These are phyloP conservation scores for Hexactinellida sp. DNA, from an alignment of 37 sponge, comb jelly and placozoan species.

Conservation along the genomic window DNA sequence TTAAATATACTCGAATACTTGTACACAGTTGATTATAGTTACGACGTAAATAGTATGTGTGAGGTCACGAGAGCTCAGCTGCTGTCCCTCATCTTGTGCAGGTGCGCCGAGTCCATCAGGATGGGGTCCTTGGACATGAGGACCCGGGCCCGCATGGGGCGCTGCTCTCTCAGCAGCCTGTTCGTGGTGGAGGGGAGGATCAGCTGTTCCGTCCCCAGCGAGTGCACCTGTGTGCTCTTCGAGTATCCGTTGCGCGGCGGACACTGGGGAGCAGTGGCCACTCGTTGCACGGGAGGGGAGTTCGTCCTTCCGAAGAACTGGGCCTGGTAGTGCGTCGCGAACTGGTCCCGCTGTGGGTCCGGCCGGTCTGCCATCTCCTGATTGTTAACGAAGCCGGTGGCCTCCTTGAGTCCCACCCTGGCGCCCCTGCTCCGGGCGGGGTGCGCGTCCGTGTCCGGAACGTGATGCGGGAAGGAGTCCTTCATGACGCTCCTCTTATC, in stretches of 20 bases:
- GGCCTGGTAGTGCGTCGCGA: not conserved
- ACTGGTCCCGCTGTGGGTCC: not conserved
- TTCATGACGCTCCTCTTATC: constrained; percentile 3
- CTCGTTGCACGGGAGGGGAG: not conserved
- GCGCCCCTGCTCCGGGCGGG: not conserved
- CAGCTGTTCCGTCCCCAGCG: not conserved
- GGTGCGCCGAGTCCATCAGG: not conserved
- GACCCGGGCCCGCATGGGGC: not conserved
- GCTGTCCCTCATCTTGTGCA: not conserved
- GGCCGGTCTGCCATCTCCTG: not conserved
- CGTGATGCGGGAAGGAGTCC: constrained; percentile 1
- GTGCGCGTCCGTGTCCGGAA: not conserved
- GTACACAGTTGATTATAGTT: not conserved
- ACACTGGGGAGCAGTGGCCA: constrained; percentile 2
- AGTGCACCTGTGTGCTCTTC: constrained; percentile 13
- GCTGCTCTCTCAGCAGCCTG: not conserved
- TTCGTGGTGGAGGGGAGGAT: constrained; percentile 1
- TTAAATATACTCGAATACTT: not conserved
- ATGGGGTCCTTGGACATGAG: not conserved
- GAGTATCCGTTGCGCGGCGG: not conserved
- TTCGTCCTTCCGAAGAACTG: not conserved
- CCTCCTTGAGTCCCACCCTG: not conserved
- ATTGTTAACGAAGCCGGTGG: not conserved
- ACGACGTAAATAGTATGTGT: not conserved
- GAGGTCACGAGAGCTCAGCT: not conserved